phyloP scores from a whole-genome alignment of 2,888 invertebrate genomes.

The Diploptera punctata region DNA sequence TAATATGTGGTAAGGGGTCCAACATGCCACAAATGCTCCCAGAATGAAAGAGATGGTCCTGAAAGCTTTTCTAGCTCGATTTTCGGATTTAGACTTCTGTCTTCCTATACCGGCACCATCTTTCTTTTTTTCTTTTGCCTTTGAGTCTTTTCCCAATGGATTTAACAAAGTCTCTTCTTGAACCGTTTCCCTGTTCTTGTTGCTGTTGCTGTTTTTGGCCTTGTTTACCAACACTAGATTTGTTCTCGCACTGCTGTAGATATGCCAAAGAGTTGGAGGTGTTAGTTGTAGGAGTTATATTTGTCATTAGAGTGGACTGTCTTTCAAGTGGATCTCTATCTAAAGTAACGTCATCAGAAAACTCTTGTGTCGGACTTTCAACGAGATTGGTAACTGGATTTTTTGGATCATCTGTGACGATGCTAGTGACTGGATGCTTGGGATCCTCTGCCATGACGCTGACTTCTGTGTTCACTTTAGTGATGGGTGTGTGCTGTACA shows the following conservation, averaged over 20 bases:
- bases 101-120: constrained; percentile 69
- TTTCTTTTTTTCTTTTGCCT: constrained; percentile 70
- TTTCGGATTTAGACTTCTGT: constrained; percentile 97
- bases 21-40: constrained; percentile 98
- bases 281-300: constrained; percentile 44
- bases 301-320: constrained; percentile 33
- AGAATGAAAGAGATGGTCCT: constrained; percentile 98
- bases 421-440: constrained; percentile 67
- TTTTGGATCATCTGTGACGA: constrained; percentile 56
- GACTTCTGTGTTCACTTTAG: constrained; percentile 76
- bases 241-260: not conserved
- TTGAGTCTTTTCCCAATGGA: constrained; percentile 85
- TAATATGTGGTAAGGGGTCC: constrained; percentile 99
- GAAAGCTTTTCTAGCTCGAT: constrained; percentile 97
- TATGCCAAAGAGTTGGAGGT: constrained; percentile 43
- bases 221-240: no score
- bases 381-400: constrained; percentile 53
- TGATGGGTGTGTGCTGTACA: constrained; percentile 55
- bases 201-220: constrained; percentile 3
- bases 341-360: constrained; percentile 20
- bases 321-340: constrained; percentile 9
- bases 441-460: constrained; percentile 66
- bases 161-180: constrained; percentile 78
- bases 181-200: constrained; percentile 44
- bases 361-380: constrained; percentile 1